Evolutionary conservation across 2,797 vertebrate genomes (phyloP).

Genomic region (Natrix natrix): DNA sequence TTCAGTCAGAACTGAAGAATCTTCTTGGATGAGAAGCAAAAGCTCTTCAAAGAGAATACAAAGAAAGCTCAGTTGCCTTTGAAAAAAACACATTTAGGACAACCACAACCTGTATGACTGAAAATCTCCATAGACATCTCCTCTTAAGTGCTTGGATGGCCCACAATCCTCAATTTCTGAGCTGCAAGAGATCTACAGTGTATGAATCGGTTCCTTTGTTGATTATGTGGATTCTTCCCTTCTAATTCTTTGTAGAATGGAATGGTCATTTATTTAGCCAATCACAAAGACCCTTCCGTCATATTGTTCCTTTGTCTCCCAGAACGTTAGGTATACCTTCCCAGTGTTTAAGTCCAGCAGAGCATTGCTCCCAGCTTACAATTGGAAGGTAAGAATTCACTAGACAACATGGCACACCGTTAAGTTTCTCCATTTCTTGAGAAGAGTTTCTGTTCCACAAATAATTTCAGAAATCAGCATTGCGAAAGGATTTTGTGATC

Average conservation of each 20-base stretch:
- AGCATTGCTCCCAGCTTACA: not conserved
- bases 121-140: not conserved
- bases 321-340: not conserved
- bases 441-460: not conserved
- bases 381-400: not conserved
- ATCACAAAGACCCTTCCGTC: slow-evolving; percentile 3
- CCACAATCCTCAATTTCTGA: not conserved
- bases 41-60: not conserved
- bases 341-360: not conserved
- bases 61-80: not conserved
- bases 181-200: not conserved
- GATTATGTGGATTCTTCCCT: not conserved
- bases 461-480: not conserved
- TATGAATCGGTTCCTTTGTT: not conserved
- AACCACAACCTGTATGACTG: not conserved
- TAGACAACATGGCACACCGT: not conserved
- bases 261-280: slow-evolving; percentile 16
- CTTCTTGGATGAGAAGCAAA: not conserved
- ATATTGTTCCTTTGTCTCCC: slow-evolving; percentile 18
- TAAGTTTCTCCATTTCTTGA: not conserved
- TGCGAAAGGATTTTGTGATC: not conserved
- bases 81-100: not conserved
- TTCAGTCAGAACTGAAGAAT: not conserved
- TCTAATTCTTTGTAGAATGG: slow-evolving; percentile 6
- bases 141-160: not conserved